Conservation (phyloP, 2,113 vertebrate species). For the Chaetodon auriga region DNA sequence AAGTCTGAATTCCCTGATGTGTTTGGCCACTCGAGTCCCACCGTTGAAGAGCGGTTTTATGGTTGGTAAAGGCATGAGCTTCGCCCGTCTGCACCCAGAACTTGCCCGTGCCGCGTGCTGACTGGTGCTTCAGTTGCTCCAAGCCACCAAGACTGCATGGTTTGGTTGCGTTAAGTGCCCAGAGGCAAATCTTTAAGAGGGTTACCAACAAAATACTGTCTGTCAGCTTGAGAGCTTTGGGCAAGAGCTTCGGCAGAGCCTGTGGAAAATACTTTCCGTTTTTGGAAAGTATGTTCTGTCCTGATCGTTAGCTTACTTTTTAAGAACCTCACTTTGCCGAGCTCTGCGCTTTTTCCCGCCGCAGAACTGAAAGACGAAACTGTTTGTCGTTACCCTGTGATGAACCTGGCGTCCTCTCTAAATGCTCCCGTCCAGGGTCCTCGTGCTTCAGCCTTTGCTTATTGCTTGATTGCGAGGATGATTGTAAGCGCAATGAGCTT, state of each 20-base stretch:
- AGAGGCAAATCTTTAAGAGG: constrained; percentile 1
- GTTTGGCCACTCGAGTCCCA: constrained; percentile 5
- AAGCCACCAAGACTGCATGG: constrained; percentile 28
- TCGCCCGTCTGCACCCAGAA: constrained; percentile 5
- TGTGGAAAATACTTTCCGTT: constrained; percentile 57
- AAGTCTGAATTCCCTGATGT: constrained; percentile 23
- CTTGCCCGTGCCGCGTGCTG: background rate
- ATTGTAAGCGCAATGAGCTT: background rate
- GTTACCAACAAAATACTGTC: background rate
- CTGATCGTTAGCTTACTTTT: constrained; percentile 52
- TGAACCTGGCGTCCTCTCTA: background rate
- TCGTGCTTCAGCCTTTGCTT: constrained; percentile 55
- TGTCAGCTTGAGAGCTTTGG: background rate
- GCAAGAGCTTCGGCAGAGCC: constrained; percentile 18
- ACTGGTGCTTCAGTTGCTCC: constrained; percentile 1
- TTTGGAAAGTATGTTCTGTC: constrained; percentile 45
- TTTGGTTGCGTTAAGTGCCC: constrained; percentile 2
- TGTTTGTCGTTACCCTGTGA: background rate
- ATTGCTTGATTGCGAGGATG: constrained; percentile 38
- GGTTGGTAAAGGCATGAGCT: constrained; percentile 52
- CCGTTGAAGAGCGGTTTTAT: constrained; percentile 31
- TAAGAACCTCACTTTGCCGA: constrained; percentile 43
- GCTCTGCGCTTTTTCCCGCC: constrained; percentile 43
- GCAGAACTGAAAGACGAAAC: constrained; percentile 33
- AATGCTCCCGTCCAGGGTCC: constrained; percentile 44